Evolutionary conservation across 1,140 invertebrate species (phyloP).

Genomic region (Calycopis cecrops): DNA sequence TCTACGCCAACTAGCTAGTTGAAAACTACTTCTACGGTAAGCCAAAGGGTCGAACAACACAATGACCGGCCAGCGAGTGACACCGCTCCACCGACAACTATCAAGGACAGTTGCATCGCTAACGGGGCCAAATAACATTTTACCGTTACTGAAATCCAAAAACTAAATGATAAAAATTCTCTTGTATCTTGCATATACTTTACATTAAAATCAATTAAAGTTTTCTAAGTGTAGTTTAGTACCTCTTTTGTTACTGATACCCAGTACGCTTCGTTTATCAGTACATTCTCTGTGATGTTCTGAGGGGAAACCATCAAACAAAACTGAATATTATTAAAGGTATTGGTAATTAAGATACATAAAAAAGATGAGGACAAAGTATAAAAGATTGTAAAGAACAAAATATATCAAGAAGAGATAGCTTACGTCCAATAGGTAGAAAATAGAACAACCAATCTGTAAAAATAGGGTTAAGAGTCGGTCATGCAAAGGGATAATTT

Average conservation of each 20-base stretch:
- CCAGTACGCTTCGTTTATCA: slow-evolving; percentile 95
- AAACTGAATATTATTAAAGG: slow-evolving; percentile 70
- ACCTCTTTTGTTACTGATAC: slow-evolving; percentile 93
- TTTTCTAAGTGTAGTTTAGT: slow-evolving; percentile 75
- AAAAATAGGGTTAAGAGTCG: slow-evolving; percentile 39
- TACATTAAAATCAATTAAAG: slow-evolving; percentile 74
- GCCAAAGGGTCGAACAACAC: slow-evolving; percentile 70
- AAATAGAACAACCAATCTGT: slow-evolving; percentile 62
- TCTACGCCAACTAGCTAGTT: slow-evolving; percentile 71
- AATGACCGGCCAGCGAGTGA: slow-evolving; percentile 45
- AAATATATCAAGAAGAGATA: slow-evolving; percentile 31
- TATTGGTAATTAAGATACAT: slow-evolving; percentile 38
- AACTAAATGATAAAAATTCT: slow-evolving; percentile 74
- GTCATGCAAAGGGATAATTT: slow-evolving; percentile 54
- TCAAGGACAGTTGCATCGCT: slow-evolving; percentile 74
- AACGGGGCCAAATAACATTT: slow-evolving; percentile 73
- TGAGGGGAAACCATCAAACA: slow-evolving; percentile 77
- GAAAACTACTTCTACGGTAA: slow-evolving; percentile 70
- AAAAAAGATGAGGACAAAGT: slow-evolving; percentile 24
- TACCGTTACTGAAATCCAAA: slow-evolving; percentile 73
- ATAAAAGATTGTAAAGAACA: slow-evolving; percentile 27
- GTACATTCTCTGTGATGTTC: slow-evolving; percentile 95
- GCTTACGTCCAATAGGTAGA: slow-evolving; percentile 58
- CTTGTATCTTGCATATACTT: slow-evolving; percentile 72
- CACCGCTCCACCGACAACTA: slow-evolving; percentile 48